These are phyloP conservation scores for Theristus sp. DNA, from an alignment of 2,888 invertebrate species.

Conservation along the genomic window DNA sequence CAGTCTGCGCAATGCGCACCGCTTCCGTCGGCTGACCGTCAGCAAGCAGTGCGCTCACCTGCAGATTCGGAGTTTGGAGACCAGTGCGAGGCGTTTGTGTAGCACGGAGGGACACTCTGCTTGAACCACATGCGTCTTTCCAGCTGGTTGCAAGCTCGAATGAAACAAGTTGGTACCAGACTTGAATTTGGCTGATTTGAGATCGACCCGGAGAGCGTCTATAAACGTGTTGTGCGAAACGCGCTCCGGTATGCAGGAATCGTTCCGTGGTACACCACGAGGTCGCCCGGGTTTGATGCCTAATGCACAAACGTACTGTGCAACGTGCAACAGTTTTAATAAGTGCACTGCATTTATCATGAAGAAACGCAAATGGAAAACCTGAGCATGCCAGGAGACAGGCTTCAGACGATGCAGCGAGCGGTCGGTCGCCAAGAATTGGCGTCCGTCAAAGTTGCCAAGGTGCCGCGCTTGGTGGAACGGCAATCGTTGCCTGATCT, in stretches of 20 bases:
- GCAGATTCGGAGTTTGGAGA: conserved; percentile 4
- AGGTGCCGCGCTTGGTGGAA: conserved; percentile 36
- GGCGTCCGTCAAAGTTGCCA: conserved; percentile 37
- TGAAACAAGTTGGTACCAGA: no score
- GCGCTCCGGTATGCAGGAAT: no score
- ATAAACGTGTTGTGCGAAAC: no score
- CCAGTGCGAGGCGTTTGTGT: no score
- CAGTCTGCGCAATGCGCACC: conserved; percentile 34
- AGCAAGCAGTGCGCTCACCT: conserved; percentile 32
- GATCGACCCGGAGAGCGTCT: no score
- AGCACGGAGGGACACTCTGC: no score
- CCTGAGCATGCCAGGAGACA: conserved; percentile 39
- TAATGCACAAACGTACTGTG: no score
- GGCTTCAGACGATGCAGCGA: conserved; percentile 36
- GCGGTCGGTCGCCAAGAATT: conserved; percentile 34
- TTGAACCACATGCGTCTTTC: no score
- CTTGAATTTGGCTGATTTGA: no score
- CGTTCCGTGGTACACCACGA: no score
- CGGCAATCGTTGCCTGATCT: conserved; percentile 37
- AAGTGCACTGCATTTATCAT: conserved; percentile 14
- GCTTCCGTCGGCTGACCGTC: conserved; percentile 38
- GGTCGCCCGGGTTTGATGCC: neutral
- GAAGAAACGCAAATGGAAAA: no score
- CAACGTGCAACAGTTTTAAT: neutral
- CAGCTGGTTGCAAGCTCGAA: no score